Base-by-base conservation (phyloP, 1,140 invertebrate genomes). In the Periplaneta americana region DNA sequence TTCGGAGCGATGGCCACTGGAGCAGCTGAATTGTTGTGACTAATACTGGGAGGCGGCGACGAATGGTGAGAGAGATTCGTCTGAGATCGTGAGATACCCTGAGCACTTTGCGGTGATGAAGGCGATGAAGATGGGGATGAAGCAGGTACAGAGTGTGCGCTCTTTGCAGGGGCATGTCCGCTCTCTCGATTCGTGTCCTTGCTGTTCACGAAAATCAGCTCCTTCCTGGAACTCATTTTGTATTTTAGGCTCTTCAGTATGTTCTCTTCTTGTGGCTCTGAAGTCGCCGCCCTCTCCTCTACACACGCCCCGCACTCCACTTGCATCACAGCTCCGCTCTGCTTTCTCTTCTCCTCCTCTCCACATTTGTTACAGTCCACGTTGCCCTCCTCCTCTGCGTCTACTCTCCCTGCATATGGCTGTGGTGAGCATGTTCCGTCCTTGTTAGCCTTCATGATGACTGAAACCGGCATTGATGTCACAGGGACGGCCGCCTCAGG, bases 401-500 rank as follows among this genome's bases (percentile, higher is more conserved):
- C 39, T 22, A 22, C 32, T 22, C 77, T 36, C 36, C 22, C 39
- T 34, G 76, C 33, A 32, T 82, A 81, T 11, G 83, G 84, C 34
- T 90, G 90, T 79, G 91, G 91, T 80, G 89, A 92, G 87, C 91
- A 94, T 39, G 92, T 92, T 37, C 95, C 95, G 85, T 94, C 93
- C 80, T 93, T 93, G 85, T 94, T 93, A 0, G 93, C 95, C 80
- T 91, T 91, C 93, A 96, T 96, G 83, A 96, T 96, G 80, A 97
- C 95, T 32, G 93, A 93, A 4, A 91, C 91, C 3, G 89, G 89
- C 82, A 88, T 84, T 28, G 84, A 84, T 34, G 77, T 88, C 83
- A 82, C 87, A 28, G 48, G 33, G 83, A 34, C 83, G 22, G 85
- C 80, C 28, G 88, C 84, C 32, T 86, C 85, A 11, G 89, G 88